Percentiles rank a stretch among this genome's conserved stretches.
phyloP scores from a whole-genome alignment of 2,113 vertebrate genomes.

The Thymallus thymallus region DNA sequence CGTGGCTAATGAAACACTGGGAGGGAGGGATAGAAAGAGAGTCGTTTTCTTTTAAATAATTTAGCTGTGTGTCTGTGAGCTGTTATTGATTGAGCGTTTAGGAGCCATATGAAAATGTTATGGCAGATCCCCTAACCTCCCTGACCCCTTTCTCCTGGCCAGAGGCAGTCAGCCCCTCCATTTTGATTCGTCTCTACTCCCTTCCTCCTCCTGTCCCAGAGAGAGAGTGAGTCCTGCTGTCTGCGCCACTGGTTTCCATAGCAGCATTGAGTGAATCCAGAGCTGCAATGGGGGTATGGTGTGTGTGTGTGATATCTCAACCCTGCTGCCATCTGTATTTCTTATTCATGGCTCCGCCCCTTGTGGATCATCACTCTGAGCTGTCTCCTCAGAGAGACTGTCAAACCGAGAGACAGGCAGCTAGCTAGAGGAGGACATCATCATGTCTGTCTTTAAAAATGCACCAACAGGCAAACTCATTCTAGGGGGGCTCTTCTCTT shows the following conservation, averaged over 20 bases:
- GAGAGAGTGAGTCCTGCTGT: conserved; percentile 40
- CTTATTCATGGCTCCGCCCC: too few species aligned
- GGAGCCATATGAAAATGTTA: conserved; percentile 77
- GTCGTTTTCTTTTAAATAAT: too few species aligned
- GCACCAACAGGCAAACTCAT: conserved; percentile 18
- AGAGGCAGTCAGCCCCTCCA: conserved; percentile 17
- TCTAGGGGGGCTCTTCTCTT: not conserved
- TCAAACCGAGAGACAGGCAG: conserved; percentile 23
- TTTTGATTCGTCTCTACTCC: conserved; percentile 10
- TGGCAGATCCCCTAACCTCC: conserved; percentile 47
- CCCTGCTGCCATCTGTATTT: conserved; percentile 49
- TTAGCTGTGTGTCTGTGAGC: too few species aligned
- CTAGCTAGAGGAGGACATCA: conserved; percentile 26
- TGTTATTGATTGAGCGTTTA: conserved; percentile 83
- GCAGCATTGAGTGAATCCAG: conserved; percentile 54
- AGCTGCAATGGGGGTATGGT: not conserved
- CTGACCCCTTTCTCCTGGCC: conserved; percentile 42
- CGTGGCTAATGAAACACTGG: too few species aligned
- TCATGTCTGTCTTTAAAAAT: conserved; percentile 52
- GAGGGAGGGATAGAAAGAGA: too few species aligned
- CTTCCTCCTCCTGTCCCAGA: conserved; percentile 44
- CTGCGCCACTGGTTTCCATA: conserved; percentile 60
- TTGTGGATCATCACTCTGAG: too few species aligned
- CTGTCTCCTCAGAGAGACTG: too few species aligned
- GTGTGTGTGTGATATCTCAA: conserved; percentile 40